Conservation (phyloP, 1,140 invertebrate species). For the Eulimnadia texana region DNA sequence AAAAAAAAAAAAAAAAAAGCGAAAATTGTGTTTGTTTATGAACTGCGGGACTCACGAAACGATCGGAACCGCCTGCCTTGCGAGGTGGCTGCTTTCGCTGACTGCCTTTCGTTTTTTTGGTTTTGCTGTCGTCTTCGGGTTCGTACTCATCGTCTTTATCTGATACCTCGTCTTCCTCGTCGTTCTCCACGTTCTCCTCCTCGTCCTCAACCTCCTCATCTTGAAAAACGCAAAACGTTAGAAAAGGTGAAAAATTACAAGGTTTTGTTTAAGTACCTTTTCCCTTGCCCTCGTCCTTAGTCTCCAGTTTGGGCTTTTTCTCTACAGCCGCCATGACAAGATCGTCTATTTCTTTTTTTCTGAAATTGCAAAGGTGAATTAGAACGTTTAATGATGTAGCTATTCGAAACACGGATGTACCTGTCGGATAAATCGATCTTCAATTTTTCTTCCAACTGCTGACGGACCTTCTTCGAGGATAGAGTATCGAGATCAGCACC, state of each 20-base stretch:
- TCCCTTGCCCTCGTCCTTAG: neutral
- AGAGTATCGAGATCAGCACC: slow-evolving; percentile 66
- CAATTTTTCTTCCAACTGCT: slow-evolving; percentile 66
- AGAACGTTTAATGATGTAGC: neutral
- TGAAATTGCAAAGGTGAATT: slow-evolving; percentile 23
- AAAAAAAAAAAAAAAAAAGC: too few relatives aligned
- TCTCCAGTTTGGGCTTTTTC: slow-evolving; percentile 29
- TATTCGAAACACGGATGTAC: too few relatives aligned
- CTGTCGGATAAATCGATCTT: slow-evolving; percentile 52
- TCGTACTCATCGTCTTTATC: slow-evolving; percentile 21
- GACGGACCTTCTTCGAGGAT: slow-evolving; percentile 79
- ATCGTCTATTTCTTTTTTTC: slow-evolving; percentile 69
- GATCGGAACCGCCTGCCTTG: neutral
- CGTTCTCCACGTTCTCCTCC: slow-evolving; percentile 36
- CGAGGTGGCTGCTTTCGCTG: neutral
- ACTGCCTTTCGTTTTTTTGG: neutral
- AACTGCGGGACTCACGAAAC: neutral
- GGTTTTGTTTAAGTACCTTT: neutral
- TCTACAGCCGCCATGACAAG: slow-evolving; percentile 62
- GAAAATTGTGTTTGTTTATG: too few relatives aligned
- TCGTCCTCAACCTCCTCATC: slow-evolving; percentile 34
- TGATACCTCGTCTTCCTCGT: slow-evolving; percentile 37
- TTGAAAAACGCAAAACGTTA: neutral
- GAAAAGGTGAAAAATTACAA: neutral
- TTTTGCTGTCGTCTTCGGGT: slow-evolving; percentile 16